These are phyloP conservation scores for Pocillopora verrucosa DNA, from an alignment of 64 coral and sea anemone species.

Conservation along the genomic window DNA sequence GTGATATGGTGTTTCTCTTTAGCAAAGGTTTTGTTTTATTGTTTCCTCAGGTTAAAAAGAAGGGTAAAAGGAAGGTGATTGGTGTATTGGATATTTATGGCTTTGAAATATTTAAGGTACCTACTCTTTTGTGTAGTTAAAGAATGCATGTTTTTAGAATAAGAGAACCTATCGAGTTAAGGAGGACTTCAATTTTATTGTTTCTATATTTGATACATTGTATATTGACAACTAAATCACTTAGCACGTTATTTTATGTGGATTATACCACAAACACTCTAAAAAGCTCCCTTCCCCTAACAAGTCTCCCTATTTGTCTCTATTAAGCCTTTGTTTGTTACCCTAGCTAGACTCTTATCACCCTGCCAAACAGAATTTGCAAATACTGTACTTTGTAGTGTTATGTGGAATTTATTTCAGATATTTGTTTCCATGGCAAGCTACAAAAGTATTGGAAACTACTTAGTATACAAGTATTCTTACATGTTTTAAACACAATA, in stretches of 20 bases:
- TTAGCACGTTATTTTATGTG: too few relatives aligned
- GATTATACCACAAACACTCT: too few relatives aligned
- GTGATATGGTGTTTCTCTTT: too few relatives aligned
- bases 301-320: background rate
- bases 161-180: too few relatives aligned
- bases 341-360: too few relatives aligned
- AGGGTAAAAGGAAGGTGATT: conserved; percentile 90
- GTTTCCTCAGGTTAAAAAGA: conserved; percentile 75
- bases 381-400: too few relatives aligned
- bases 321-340: background rate
- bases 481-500: background rate
- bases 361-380: too few relatives aligned
- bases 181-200: too few relatives aligned
- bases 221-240: too few relatives aligned
- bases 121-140: background rate
- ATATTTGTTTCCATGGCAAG: background rate
- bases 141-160: background rate
- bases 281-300: background rate
- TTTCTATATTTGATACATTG: too few relatives aligned
- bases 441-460: background rate
- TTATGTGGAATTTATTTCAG: background rate
- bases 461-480: background rate
- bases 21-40: background rate
- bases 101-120: conserved; percentile 98
- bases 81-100: conserved; percentile 99